Percentiles rank a stretch among this genome's conserved stretches.
phyloP scores from a whole-genome alignment of 2,113 vertebrate species.

The Neotoma lepida region DNA sequence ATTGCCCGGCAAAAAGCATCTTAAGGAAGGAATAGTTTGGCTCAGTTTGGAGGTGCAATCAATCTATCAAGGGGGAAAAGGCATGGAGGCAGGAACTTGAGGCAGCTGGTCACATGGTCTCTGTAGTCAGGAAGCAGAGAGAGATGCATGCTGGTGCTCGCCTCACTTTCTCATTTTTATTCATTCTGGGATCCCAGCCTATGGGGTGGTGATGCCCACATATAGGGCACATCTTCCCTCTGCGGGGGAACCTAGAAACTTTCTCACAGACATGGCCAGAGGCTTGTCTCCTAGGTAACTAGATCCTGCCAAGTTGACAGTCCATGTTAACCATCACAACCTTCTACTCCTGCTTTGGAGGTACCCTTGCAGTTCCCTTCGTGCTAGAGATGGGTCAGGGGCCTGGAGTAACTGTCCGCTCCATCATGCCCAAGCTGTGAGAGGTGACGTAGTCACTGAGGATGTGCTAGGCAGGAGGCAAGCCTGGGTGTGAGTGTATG shows the following conservation, averaged over 20 bases:
- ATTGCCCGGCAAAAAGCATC: not conserved
- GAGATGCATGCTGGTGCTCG: not conserved
- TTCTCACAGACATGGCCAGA: too few species aligned
- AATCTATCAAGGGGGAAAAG: not conserved
- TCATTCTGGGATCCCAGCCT: not conserved
- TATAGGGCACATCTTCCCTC: not conserved
- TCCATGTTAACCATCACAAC: not conserved
- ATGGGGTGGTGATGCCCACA: not conserved
- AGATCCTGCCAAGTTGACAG: not conserved
- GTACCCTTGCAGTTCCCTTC: not conserved
- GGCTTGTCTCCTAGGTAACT: not conserved
- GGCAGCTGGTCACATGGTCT: not conserved
- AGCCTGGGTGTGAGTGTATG: not conserved
- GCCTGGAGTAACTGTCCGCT: accelerated
- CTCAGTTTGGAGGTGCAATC: not conserved
- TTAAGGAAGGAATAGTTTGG: not conserved
- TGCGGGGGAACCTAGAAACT: not conserved
- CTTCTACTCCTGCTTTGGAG: not conserved
- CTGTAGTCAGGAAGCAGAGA: not conserved
- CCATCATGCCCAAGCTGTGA: accelerated
- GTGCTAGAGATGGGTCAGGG: accelerated
- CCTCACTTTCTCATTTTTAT: not conserved
- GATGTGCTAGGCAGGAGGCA: not conserved
- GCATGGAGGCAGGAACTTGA: not conserved
- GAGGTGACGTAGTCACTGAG: accelerated